Base-by-base conservation (phyloP, 2,888 invertebrate genomes). In the Agonum fuliginosum region DNA sequence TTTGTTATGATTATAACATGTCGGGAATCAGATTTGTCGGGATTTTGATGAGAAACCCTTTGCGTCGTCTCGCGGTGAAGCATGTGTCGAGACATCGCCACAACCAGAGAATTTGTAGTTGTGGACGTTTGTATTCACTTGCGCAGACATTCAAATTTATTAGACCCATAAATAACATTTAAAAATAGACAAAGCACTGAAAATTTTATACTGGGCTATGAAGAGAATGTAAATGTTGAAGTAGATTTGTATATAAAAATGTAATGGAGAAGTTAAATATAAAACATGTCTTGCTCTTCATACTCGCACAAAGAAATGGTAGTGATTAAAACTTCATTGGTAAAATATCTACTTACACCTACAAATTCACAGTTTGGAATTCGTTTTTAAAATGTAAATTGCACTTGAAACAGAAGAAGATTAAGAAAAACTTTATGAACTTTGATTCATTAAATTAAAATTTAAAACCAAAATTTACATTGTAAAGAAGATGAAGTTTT, bases 121-220 rank as follows among this genome's bases (percentile, higher is more conserved):
- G 20, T 20, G 20, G n/a, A 48, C 48, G 48, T 48, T 54, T 54
- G 54, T 54, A 54, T 54, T 54, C 54, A 54, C 54, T 54, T 27
- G 24, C 24, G 20, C 54, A 27, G 54, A 54, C 54, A 22, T 54
- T 22, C 10, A 24, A 54, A 54, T 54, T 54, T 54, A 54, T 54
- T 54, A 54, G 12, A 22, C 22, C 24, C 22, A 54, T 54, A 54
- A 54, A 54, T 54, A 54, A 54, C 54, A 22, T 54, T 54, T 54
- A 54, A 54, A 54, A 54, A 54, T 27, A 54, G 54, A 54, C 24
- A 54, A 54, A 54, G 22, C 54, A 22, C 22, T 54, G 54, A 54
- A 54, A n/a, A 22, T 24, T 54, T 24, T 54, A n/a, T n/a, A 54
- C 10, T 54, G 24, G 12, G 24, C 54, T 54, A 20, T 54, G 37